Evolutionary conservation across 2,888 invertebrate genomes (phyloP).

Genomic region (Drosophila barbarae): DNA sequence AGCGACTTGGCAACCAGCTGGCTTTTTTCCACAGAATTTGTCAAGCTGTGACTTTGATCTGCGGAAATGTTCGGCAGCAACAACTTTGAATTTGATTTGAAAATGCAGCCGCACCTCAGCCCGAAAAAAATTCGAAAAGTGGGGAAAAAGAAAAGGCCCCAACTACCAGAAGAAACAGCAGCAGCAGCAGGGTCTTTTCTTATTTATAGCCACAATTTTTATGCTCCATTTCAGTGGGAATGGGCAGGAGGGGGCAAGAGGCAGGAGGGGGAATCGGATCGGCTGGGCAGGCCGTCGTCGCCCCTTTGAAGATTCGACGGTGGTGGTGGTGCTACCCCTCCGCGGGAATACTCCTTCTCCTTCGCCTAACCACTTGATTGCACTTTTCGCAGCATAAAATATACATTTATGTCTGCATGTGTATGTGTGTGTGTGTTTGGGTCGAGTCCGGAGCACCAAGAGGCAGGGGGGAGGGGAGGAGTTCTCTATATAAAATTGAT

Average conservation of each 20-base stretch:
- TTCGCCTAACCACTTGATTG: slow-evolving; percentile 67
- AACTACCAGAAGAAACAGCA: slow-evolving; percentile 41
- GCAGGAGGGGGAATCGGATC: slow-evolving; percentile 35
- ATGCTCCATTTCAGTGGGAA: slow-evolving; percentile 73
- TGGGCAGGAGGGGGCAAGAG: slow-evolving; percentile 49
- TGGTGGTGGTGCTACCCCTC: slow-evolving; percentile 34
- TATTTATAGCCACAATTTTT: slow-evolving; percentile 73
- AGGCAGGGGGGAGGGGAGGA: neutral
- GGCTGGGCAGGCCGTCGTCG: slow-evolving; percentile 44
- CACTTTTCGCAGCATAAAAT: slow-evolving; percentile 74
- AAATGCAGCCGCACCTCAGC: slow-evolving; percentile 43
- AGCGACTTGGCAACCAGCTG: slow-evolving; percentile 47
- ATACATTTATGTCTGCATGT: slow-evolving; percentile 60
- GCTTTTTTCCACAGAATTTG: slow-evolving; percentile 64
- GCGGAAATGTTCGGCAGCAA: slow-evolving; percentile 70
- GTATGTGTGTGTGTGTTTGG: slow-evolving; percentile 3
- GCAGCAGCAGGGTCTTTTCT: slow-evolving; percentile 49
- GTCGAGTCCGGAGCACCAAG: neutral
- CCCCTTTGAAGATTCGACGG: slow-evolving; percentile 67
- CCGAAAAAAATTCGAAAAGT: slow-evolving; percentile 14
- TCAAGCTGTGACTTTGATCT: slow-evolving; percentile 75
- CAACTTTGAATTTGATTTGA: slow-evolving; percentile 70
- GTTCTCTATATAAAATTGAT: slow-evolving; percentile 69
- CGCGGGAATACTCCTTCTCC: slow-evolving; percentile 16
- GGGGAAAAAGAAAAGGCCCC: slow-evolving; percentile 24